These are phyloP conservation scores for Paratrypauchen microcephalus DNA, from an alignment of 2,797 vertebrate genomes.

Conservation along the genomic window DNA sequence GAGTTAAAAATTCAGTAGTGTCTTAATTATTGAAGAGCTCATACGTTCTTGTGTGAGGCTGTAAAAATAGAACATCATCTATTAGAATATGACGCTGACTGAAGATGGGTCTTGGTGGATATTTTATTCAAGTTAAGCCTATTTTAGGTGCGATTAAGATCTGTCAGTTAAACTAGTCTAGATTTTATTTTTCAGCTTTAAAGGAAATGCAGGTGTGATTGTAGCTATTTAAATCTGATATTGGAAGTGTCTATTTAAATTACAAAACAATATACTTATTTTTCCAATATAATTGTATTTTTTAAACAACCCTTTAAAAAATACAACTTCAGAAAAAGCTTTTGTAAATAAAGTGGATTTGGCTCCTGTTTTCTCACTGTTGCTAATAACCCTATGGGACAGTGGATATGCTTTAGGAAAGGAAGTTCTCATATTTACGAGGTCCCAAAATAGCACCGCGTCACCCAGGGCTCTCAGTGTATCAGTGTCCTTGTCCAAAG, in stretches of 20 bases:
- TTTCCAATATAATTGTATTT: no score
- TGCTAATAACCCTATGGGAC: slow-evolving; percentile 65
- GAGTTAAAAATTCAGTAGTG: slow-evolving; percentile 53
- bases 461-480: slow-evolving; percentile 74
- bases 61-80: slow-evolving; percentile 2
- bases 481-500: slow-evolving; percentile 73
- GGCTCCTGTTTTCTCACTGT: slow-evolving; percentile 40
- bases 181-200: no score
- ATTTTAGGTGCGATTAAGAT: neutral
- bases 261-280: neutral
- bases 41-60: slow-evolving; percentile 11
- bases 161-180: no score
- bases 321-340: neutral
- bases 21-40: slow-evolving; percentile 55
- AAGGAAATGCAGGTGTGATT: neutral
- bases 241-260: neutral
- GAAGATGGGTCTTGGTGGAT: neutral
- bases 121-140: neutral
- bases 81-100: neutral
- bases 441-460: slow-evolving; percentile 73
- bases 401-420: slow-evolving; percentile 71
- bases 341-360: slow-evolving; percentile 12
- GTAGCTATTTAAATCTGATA: neutral
- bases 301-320: neutral
- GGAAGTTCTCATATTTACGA: slow-evolving; percentile 83